phyloP scores from a whole-genome alignment of 2,888 invertebrate genomes.

The Dicyrtoma fusca region DNA sequence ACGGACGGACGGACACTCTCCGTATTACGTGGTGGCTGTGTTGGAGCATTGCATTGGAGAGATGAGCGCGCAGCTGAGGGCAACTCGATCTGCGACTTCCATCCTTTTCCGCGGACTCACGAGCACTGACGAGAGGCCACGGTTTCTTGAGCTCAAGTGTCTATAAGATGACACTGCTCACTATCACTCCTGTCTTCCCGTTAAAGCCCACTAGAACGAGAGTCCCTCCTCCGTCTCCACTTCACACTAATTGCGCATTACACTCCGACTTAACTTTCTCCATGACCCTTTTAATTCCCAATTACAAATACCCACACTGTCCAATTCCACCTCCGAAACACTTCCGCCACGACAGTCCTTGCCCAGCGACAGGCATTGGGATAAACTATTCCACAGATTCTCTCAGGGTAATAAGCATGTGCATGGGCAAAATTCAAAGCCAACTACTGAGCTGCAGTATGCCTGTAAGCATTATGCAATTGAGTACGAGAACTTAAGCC shows the following conservation, averaged over 20 bases:
- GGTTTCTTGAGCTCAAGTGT: constrained; percentile 23
- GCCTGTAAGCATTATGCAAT: too few species aligned
- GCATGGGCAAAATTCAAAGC: too few species aligned
- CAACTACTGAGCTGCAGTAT: too few species aligned
- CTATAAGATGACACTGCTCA: constrained; percentile 34
- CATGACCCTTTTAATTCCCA: constrained; percentile 23
- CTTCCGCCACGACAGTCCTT: too few species aligned
- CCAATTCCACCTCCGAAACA: neutral
- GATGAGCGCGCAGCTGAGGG: constrained; percentile 14
- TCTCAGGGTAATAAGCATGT: too few species aligned
- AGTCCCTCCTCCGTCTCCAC: constrained; percentile 14
- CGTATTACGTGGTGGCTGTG: neutral
- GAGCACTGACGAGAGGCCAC: constrained; percentile 26
- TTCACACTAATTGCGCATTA: constrained; percentile 17
- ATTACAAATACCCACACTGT: constrained; percentile 5
- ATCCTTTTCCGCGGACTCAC: constrained; percentile 11
- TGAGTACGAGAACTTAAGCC: too few species aligned
- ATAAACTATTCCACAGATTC: too few species aligned
- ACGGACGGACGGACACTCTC: neutral
- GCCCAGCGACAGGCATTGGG: too few species aligned
- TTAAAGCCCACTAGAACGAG: neutral
- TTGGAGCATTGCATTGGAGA: neutral
- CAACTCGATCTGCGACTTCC: constrained; percentile 31
- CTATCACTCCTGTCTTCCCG: neutral
- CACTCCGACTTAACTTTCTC: constrained; percentile 17